Evolutionary conservation across 2,113 vertebrate genomes (phyloP).

Genomic region (Eptatretus burgeri): DNA sequence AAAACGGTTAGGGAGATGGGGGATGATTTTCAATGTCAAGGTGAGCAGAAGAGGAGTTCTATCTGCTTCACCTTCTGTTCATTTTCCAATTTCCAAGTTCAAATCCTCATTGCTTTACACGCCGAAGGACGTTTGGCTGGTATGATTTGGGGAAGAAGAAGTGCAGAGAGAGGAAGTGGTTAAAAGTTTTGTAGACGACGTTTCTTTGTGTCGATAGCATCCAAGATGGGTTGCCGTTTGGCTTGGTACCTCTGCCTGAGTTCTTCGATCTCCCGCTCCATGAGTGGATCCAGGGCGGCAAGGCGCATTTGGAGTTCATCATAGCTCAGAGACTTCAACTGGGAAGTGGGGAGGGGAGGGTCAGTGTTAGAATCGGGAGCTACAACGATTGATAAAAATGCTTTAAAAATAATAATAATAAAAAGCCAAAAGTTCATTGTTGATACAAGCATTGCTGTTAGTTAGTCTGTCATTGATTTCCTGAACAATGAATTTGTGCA

Average conservation of each 20-base stretch:
- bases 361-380: constrained; percentile 16
- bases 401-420: too few species aligned
- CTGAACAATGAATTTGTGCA: too few species aligned
- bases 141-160: not conserved
- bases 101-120: too few species aligned
- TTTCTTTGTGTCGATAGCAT: constrained; percentile 70
- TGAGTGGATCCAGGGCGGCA: constrained; percentile 54
- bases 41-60: too few species aligned
- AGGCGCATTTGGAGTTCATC: constrained; percentile 44
- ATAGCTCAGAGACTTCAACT: constrained; percentile 55
- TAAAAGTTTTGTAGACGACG: constrained; percentile 53
- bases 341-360: constrained; percentile 8
- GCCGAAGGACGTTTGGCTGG: too few species aligned
- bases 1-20: too few species aligned
- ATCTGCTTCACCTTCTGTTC: too few species aligned
- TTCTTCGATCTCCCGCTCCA: constrained; percentile 86
- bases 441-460: too few species aligned
- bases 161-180: constrained; percentile 12
- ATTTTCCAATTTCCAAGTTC: too few species aligned
- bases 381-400: not conserved
- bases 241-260: constrained; percentile 66
- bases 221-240: constrained; percentile 63
- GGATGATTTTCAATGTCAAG: too few species aligned
- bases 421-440: too few species aligned
- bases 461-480: too few species aligned